These are phyloP conservation scores for Eulemur albifrons DNA, from an alignment of 2,797 vertebrate species.

Conservation along the genomic window DNA sequence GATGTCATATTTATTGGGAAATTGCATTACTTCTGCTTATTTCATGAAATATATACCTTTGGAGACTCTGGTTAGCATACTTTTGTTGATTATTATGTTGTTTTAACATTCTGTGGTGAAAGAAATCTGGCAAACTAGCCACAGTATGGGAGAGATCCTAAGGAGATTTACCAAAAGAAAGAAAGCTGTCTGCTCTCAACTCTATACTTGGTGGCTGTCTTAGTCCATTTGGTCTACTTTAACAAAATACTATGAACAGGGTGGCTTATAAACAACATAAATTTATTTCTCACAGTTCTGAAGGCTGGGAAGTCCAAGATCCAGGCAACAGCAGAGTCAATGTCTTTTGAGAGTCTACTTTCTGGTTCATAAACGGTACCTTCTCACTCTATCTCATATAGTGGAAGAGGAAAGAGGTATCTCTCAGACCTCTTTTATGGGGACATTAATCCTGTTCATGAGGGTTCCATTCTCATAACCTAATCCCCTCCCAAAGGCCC, in stretches of 20 bases:
- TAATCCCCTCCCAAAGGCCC: not conserved
- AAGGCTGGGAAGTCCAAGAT: not conserved
- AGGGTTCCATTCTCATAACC: too few species aligned
- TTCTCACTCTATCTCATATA: not conserved
- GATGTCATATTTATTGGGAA: conserved; percentile 27
- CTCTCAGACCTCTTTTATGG: not conserved
- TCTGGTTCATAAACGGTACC: not conserved
- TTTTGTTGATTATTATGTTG: conserved; percentile 23
- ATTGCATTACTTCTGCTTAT: conserved; percentile 17
- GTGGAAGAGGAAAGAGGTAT: not conserved
- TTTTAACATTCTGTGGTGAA: conserved; percentile 52
- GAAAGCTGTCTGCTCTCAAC: not conserved
- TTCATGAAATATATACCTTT: conserved; percentile 46
- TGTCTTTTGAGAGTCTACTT: not conserved
- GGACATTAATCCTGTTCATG: not conserved
- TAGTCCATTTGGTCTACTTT: not conserved
- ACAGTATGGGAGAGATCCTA: not conserved
- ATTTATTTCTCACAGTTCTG: not conserved
- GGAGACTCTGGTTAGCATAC: conserved; percentile 31
- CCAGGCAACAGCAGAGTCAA: not conserved
- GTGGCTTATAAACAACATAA: not conserved
- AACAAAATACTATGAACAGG: not conserved
- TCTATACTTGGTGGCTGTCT: not conserved
- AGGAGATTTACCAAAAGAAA: conserved; percentile 21
- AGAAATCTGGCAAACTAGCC: conserved; percentile 29